phyloP scores from a whole-genome alignment of 2,113 vertebrate genomes.

The Apus apus region DNA sequence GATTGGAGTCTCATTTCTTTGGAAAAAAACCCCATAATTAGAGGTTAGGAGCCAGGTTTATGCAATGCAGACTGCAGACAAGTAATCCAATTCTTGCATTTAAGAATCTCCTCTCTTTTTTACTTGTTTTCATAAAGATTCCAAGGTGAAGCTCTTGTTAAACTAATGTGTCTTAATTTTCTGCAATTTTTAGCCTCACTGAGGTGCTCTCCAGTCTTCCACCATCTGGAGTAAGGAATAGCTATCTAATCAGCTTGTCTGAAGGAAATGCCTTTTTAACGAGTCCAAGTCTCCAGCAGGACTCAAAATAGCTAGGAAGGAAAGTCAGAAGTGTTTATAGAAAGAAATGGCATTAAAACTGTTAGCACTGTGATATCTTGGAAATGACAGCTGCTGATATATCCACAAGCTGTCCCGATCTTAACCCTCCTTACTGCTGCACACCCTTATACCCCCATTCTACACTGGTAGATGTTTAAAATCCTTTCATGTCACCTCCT shows the following conservation, averaged over 20 bases:
- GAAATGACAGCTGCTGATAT: constrained; percentile 46
- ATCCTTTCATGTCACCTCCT: not conserved
- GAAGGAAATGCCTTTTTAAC: constrained; percentile 71
- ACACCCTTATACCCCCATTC: not conserved
- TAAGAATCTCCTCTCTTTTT: not conserved
- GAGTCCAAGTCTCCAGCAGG: constrained; percentile 50
- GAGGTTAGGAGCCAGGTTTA: not conserved
- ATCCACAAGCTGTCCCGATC: not conserved
- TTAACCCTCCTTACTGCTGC: not conserved
- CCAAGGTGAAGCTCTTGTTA: not conserved
- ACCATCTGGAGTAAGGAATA: constrained; percentile 24
- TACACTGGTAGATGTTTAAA: not conserved
- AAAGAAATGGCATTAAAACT: constrained; percentile 42
- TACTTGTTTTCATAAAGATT: not conserved
- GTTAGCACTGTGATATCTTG: not conserved
- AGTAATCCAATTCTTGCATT: not conserved
- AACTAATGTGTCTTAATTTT: constrained; percentile 7
- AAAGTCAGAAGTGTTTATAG: constrained; percentile 48
- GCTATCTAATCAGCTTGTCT: constrained; percentile 66
- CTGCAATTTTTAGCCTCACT: not conserved
- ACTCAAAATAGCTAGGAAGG: constrained; percentile 52
- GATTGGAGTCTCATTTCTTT: not conserved
- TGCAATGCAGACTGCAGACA: not conserved
- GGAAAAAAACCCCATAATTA: not conserved
- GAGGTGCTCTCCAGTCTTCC: constrained; percentile 43